A percentile compares a stretch with the other conserved stretches of the same genome.
phyloP scores from a whole-genome alignment of 2,113 vertebrate genomes.

The Pelmatolapia mariae region DNA sequence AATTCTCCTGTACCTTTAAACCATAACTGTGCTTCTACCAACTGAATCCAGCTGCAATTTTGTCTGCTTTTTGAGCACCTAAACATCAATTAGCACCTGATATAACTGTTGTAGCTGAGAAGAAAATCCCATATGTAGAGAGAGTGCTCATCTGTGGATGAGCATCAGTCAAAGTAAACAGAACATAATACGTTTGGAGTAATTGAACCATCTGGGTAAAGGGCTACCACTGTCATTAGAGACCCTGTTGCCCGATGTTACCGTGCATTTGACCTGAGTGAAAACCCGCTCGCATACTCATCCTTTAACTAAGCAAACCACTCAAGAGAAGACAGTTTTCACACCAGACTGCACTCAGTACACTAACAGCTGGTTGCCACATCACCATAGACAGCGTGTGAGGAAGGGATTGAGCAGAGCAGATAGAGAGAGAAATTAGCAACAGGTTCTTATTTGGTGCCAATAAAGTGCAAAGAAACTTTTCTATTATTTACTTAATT shows the following conservation, averaged over 20 bases:
- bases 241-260: not conserved
- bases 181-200: not conserved
- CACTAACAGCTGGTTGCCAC: conserved; percentile 47
- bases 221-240: conserved; percentile 4
- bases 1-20: not conserved
- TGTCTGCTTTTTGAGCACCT: conserved; percentile 1
- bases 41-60: not conserved
- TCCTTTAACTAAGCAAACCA: conserved; percentile 31
- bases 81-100: not conserved
- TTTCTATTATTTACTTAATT: not conserved
- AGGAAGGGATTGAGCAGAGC: not conserved
- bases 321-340: conserved; percentile 21
- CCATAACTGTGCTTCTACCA: not conserved
- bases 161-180: conserved; percentile 4
- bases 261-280: not conserved
- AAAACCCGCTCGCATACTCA: not conserved
- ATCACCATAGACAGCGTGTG: conserved; percentile 17
- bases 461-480: not conserved
- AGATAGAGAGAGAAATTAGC: not conserved
- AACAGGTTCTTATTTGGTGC: not conserved
- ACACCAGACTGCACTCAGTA: conserved; percentile 43
- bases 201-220: conserved; percentile 17
- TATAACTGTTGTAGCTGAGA: not conserved
- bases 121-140: not conserved
- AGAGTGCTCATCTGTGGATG: not conserved